phyloP scores from a whole-genome alignment of 1,140 invertebrate species.

The Leptinotarsa lineolata region DNA sequence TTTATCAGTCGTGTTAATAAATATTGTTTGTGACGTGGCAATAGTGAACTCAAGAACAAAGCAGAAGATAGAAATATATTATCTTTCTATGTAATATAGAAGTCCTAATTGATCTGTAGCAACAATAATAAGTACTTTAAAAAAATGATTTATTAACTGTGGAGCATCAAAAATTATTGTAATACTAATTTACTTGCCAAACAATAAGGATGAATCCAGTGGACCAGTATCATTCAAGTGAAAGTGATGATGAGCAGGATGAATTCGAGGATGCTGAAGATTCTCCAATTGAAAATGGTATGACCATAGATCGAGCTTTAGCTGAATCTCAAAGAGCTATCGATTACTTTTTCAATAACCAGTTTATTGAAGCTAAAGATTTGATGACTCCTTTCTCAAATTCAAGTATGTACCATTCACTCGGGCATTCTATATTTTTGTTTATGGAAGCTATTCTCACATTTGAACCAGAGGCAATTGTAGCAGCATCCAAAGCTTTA shows the following conservation, averaged over 20 bases:
- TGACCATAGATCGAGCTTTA: constrained; percentile 69
- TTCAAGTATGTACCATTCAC: constrained; percentile 87
- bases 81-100: too few relatives aligned
- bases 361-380: constrained; percentile 77
- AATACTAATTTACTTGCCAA: too few relatives aligned
- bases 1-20: too few relatives aligned
- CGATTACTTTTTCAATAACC: constrained; percentile 86
- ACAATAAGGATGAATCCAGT: not conserved
- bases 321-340: constrained; percentile 73
- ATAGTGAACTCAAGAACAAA: too few relatives aligned
- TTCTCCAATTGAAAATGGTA: constrained; percentile 48
- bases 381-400: constrained; percentile 77
- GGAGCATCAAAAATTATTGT: too few relatives aligned
- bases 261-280: constrained; percentile 45
- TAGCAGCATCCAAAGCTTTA: constrained; percentile 71
- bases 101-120: too few relatives aligned
- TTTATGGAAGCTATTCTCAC: constrained; percentile 93
- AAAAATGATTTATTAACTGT: too few relatives aligned
- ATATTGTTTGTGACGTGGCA: too few relatives aligned
- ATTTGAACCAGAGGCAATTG: constrained; percentile 82
- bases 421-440: constrained; percentile 86
- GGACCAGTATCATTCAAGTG: not conserved
- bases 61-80: too few relatives aligned
- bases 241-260: constrained; percentile 2
- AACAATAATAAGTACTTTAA: too few relatives aligned